Percentiles rank a stretch among this genome's conserved stretches.
phyloP scores from a whole-genome alignment of 2,113 vertebrate species.

The Neolamprologus longior region DNA sequence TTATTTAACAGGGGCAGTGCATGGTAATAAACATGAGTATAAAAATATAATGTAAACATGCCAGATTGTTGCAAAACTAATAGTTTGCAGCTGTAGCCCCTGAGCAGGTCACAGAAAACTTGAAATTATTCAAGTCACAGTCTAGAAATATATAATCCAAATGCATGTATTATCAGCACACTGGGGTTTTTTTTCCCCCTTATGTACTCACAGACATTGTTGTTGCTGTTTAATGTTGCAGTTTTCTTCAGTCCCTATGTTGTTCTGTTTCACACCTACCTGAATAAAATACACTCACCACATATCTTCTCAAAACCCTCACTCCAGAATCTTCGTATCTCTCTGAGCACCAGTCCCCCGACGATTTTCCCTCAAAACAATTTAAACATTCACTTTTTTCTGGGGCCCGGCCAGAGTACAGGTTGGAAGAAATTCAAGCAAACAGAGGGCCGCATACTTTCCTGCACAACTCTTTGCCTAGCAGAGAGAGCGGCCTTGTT shows the following conservation, averaged over 20 bases:
- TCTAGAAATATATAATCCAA: neutral
- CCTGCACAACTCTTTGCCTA: neutral
- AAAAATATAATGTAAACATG: neutral
- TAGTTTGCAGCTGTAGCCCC: neutral
- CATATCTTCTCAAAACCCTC: neutral
- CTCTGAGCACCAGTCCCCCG: neutral
- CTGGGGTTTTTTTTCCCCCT: fast-evolving
- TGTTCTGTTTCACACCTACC: neutral
- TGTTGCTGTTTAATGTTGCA: neutral
- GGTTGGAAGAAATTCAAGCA: slow-evolving; percentile 31
- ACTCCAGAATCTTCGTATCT: neutral
- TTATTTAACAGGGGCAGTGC: neutral
- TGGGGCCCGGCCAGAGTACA: slow-evolving; percentile 43
- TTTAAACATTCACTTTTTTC: slow-evolving; percentile 55
- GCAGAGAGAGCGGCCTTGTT: slow-evolving; percentile 37
- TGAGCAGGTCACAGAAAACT: neutral
- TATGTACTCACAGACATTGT: neutral
- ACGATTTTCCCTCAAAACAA: slow-evolving; percentile 17
- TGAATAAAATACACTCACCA: neutral
- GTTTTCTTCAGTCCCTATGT: neutral
- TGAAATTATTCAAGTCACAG: neutral
- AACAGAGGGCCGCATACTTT: slow-evolving; percentile 49
- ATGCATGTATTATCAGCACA: neutral
- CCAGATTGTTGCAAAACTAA: neutral
- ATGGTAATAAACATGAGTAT: neutral